Evolutionary conservation across 2,797 vertebrate species (phyloP).

Genomic region (Nothura maculosa): DNA sequence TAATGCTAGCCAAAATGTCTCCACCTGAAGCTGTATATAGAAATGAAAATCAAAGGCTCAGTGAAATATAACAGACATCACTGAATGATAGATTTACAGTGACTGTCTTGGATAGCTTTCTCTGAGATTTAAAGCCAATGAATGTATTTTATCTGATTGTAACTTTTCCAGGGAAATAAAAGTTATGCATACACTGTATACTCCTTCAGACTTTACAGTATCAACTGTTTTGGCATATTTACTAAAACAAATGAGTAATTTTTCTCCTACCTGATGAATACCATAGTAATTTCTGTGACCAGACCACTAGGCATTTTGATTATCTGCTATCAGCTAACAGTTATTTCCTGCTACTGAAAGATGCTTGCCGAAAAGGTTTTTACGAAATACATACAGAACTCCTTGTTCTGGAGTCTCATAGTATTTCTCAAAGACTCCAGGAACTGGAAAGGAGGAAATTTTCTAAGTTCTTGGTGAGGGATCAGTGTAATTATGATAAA

Average conservation of each 20-base stretch:
- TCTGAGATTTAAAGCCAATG: constrained; percentile 57
- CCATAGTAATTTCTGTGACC: constrained; percentile 47
- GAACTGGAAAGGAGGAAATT: not conserved
- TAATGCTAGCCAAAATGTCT: constrained; percentile 59
- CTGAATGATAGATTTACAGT: constrained; percentile 68
- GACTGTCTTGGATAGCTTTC: constrained; percentile 50
- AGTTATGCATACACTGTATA: constrained; percentile 18
- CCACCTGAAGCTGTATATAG: constrained; percentile 67
- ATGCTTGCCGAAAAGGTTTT: constrained; percentile 42
- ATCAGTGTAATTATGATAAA: not conserved
- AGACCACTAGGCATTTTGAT: constrained; percentile 53
- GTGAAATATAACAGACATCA: constrained; percentile 59
- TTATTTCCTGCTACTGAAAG: constrained; percentile 65
- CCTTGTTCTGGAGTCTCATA: constrained; percentile 7
- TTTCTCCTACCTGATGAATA: constrained; percentile 80
- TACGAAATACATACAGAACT: constrained; percentile 25
- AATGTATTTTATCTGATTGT: constrained; percentile 77
- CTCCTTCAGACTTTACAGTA: constrained; percentile 49
- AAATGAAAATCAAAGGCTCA: constrained; percentile 70
- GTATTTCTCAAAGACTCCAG: not conserved
- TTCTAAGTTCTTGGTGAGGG: not conserved
- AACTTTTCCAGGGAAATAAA: constrained; percentile 72
- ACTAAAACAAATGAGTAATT: constrained; percentile 44
- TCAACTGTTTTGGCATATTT: constrained; percentile 41
- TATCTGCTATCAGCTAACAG: constrained; percentile 50